A percentile compares a stretch with the other conserved stretches of the same genome.
These are phyloP conservation scores for Mythimna loreyi DNA, from an alignment of 2,888 invertebrate species.

Conservation along the genomic window DNA sequence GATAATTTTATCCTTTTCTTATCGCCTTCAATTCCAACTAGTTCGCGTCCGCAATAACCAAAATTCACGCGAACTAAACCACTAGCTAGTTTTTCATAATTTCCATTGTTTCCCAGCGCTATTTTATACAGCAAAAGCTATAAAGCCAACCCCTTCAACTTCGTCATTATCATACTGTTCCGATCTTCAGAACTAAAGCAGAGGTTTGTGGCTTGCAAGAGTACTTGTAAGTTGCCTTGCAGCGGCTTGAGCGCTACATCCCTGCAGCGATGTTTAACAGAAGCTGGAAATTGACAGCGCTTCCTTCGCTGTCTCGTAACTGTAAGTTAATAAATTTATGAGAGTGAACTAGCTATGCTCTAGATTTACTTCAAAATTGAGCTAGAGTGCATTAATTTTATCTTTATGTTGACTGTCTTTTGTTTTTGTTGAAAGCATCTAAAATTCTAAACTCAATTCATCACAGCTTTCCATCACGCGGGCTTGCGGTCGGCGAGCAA, in stretches of 20 bases:
- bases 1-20: too few species aligned
- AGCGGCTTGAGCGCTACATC: slow-evolving; percentile 33
- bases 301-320: slow-evolving; percentile 20
- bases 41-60: too few species aligned
- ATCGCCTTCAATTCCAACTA: too few species aligned
- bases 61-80: too few species aligned
- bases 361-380: not conserved
- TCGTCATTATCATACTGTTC: slow-evolving; percentile 18
- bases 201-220: slow-evolving; percentile 41
- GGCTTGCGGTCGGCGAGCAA: too few species aligned
- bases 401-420: too few species aligned
- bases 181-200: slow-evolving; percentile 21
- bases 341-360: not conserved
- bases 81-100: too few species aligned
- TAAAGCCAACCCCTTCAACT: not conserved
- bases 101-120: not conserved
- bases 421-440: too few species aligned
- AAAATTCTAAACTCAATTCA: too few species aligned
- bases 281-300: slow-evolving; percentile 41
- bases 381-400: not conserved
- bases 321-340: slow-evolving; percentile 36
- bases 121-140: not conserved
- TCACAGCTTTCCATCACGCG: too few species aligned
- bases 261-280: slow-evolving; percentile 34
- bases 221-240: slow-evolving; percentile 40